Conservation (phyloP, 2,888 invertebrate genomes). For the Corbicula japonica region DNA sequence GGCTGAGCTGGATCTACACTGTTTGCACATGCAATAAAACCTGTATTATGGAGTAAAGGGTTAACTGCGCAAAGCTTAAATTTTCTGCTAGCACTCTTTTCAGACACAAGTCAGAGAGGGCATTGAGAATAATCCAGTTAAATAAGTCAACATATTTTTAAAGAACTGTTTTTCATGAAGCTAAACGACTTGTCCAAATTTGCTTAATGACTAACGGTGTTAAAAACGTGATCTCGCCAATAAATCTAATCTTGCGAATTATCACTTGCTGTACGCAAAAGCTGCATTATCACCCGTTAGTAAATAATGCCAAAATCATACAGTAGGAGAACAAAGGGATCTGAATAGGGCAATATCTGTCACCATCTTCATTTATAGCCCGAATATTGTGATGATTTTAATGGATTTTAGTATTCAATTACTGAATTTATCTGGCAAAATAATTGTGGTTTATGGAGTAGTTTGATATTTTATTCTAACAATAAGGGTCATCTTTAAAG, state of each 20-base stretch:
- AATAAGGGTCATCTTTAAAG: slow-evolving; percentile 2
- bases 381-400: slow-evolving; percentile 29
- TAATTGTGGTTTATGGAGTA: slow-evolving; percentile 30
- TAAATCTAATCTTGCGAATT: slow-evolving; percentile 27
- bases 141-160: too few species aligned
- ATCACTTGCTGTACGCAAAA: slow-evolving; percentile 28
- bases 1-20: too few species aligned
- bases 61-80: too few species aligned
- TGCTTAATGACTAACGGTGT: slow-evolving; percentile 31
- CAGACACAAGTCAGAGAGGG: too few species aligned
- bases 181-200: slow-evolving; percentile 7
- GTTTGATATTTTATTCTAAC: not conserved
- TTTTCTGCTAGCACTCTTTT: too few species aligned
- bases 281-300: slow-evolving; percentile 5
- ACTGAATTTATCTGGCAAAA: slow-evolving; percentile 17
- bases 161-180: too few species aligned
- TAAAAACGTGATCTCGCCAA: slow-evolving; percentile 22
- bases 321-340: slow-evolving; percentile 24
- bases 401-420: slow-evolving; percentile 36
- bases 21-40: too few species aligned
- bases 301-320: slow-evolving; percentile 24
- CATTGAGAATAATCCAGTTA: too few species aligned
- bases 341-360: slow-evolving; percentile 13
- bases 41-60: too few species aligned
- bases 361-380: slow-evolving; percentile 33